phyloP scores from a whole-genome alignment of 2,113 vertebrate species.

The Dermatemys mawii region DNA sequence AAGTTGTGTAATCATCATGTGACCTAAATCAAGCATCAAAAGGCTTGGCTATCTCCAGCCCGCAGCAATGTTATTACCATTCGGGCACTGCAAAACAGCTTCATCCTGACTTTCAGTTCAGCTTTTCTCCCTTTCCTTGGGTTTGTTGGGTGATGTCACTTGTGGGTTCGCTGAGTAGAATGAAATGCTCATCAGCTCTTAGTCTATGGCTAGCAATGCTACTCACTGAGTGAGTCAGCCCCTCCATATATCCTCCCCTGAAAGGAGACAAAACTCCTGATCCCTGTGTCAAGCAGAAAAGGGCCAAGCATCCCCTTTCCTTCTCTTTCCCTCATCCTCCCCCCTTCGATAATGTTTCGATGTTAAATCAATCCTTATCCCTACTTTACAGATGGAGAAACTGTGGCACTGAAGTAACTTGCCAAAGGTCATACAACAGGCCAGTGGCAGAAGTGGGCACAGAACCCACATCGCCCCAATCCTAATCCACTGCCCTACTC shows the following conservation, averaged over 20 bases:
- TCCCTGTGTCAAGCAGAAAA: background rate
- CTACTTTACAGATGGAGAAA: background rate
- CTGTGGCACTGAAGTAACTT: background rate
- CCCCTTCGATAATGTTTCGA: background rate
- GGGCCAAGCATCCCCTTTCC: background rate
- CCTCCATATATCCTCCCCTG: accelerated
- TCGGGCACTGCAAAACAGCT: background rate
- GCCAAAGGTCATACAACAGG: accelerated
- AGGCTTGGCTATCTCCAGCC: accelerated
- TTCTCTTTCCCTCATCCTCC: background rate
- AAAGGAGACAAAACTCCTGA: background rate
- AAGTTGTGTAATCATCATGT: background rate
- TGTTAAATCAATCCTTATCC: background rate
- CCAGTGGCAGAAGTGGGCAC: accelerated
- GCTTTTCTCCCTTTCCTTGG: background rate
- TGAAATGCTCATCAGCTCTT: background rate
- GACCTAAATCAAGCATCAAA: background rate
- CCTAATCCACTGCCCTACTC: too few relatives aligned
- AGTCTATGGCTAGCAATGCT: background rate
- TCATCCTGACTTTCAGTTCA: background rate
- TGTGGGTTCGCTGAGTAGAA: background rate
- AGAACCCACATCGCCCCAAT: background rate
- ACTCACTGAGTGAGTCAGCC: background rate
- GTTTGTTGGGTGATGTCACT: background rate
- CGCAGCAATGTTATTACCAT: background rate